Percentiles rank a stretch among this genome's conserved stretches.
Evolutionary conservation across 64 coral and sea anemone species (phyloP).

Genomic region (Dendronephthya gigantea): DNA sequence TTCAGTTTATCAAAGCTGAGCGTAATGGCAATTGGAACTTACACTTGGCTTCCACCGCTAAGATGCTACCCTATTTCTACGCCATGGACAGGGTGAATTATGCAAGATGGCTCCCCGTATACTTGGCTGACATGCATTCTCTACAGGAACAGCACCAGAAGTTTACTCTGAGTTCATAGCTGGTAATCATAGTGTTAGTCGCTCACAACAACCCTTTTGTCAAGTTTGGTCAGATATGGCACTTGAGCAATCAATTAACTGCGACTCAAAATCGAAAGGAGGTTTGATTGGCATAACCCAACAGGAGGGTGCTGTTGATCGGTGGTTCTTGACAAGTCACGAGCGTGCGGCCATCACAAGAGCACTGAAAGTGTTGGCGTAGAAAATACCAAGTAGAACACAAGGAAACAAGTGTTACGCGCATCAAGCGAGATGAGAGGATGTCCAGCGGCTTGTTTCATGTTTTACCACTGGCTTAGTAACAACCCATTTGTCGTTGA

Average conservation of each 20-base stretch:
- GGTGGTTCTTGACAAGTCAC: conserved; percentile 4
- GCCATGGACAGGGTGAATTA: neutral
- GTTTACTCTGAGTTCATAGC: neutral
- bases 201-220: neutral
- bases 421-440: conserved; percentile 41
- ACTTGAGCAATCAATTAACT: neutral
- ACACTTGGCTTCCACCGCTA: neutral
- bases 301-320: neutral
- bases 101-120: neutral
- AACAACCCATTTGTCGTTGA: conserved; percentile 45
- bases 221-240: conserved; percentile 14
- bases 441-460: conserved; percentile 41
- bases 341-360: neutral
- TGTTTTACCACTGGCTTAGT: conserved; percentile 47
- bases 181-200: neutral
- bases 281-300: neutral
- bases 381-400: neutral
- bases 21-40: neutral
- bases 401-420: conserved; percentile 25
- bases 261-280: neutral
- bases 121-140: neutral
- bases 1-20: conserved; percentile 5
- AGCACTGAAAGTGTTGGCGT: conserved; percentile 19
- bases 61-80: neutral
- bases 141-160: neutral